Evolutionary conservation across 2,888 invertebrate genomes (phyloP).

Genomic region (Oxytorus armatus): DNA sequence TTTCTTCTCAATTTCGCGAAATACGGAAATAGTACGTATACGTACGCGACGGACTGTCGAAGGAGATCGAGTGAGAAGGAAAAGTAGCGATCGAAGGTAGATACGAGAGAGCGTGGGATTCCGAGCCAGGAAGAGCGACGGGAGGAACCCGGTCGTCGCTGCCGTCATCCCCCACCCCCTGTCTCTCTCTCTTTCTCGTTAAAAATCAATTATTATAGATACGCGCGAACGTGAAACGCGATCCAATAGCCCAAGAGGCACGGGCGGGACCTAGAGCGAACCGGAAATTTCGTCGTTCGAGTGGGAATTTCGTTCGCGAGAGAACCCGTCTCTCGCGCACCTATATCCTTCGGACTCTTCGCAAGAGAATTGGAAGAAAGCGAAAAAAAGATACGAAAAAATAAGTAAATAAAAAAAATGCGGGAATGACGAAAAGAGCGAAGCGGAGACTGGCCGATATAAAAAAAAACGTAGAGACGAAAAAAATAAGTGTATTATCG

Average conservation of each 20-base stretch:
- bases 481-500: no score
- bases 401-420: not conserved
- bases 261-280: constrained; percentile 35
- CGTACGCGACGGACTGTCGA: constrained; percentile 14
- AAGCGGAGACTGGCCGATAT: no score
- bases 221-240: constrained; percentile 49
- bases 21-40: no score
- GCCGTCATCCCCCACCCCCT: constrained; percentile 21
- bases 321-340: constrained; percentile 11
- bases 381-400: constrained; percentile 18
- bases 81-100: constrained; percentile 26
- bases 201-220: constrained; percentile 70
- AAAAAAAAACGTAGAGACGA: constrained; percentile 31
- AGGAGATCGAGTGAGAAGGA: constrained; percentile 41
- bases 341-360: constrained; percentile 38
- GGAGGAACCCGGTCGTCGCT: constrained; percentile 46
- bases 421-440: constrained; percentile 43
- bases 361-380: constrained; percentile 45
- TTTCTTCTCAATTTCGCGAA: no score
- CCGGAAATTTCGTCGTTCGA: constrained; percentile 68
- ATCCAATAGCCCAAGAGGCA: constrained; percentile 17
- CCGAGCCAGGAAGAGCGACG: constrained; percentile 45
- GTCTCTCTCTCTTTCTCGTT: constrained; percentile 49
- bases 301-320: constrained; percentile 44
- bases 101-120: constrained; percentile 6